Conservation (phyloP, 2,113 vertebrate species). For the Atrichornis clamosus region DNA sequence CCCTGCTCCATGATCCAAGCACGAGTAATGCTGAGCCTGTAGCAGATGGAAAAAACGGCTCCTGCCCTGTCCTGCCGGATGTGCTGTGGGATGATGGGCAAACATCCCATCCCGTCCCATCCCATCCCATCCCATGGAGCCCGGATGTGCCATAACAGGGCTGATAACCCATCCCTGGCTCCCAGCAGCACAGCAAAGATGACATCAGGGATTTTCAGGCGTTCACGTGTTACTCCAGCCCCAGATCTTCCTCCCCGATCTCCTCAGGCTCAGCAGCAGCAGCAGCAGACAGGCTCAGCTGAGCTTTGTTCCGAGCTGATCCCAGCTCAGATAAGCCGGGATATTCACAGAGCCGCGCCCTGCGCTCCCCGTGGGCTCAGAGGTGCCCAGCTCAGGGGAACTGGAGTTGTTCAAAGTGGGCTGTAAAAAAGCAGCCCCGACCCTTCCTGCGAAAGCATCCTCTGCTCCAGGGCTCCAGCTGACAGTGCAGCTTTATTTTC, state of each 20-base stretch:
- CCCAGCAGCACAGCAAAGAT: background rate
- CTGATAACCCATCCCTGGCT: background rate
- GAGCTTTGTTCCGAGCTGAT: background rate
- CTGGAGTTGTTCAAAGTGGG: fast-evolving
- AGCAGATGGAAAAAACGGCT: background rate
- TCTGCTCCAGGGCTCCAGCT: background rate
- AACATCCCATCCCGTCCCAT: background rate
- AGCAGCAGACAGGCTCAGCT: background rate
- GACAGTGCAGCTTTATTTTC: background rate
- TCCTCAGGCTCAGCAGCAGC: background rate
- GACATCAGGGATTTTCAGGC: background rate
- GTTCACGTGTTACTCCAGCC: background rate
- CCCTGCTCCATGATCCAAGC: fast-evolving
- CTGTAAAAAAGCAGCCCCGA: background rate
- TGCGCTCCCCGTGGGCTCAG: background rate
- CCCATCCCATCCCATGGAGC: background rate
- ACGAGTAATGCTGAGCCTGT: fast-evolving
- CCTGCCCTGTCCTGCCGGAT: fast-evolving
- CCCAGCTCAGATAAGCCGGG: background rate
- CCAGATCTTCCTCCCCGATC: background rate
- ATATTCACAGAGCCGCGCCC: background rate
- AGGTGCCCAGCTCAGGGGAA: background rate
- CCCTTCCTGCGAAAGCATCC: background rate
- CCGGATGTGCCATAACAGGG: background rate
- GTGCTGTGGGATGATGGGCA: background rate